Evolutionary conservation across 2,113 vertebrate genomes (phyloP).

Genomic region (Suricata suricatta): DNA sequence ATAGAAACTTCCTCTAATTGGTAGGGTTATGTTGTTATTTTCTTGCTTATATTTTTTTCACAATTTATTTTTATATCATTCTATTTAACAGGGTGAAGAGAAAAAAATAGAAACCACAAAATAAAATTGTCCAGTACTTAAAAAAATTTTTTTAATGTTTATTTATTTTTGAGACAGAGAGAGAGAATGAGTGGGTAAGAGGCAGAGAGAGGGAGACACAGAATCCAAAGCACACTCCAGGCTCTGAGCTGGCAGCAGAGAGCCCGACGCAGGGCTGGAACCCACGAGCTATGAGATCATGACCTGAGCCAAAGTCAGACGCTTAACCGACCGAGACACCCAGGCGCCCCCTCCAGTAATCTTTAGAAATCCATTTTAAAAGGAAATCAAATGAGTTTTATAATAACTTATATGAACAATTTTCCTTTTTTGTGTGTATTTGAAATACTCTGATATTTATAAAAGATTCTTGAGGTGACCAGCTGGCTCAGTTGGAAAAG

Average conservation of each 20-base stretch:
- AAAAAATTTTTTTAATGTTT: too few species aligned
- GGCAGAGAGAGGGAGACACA: too few species aligned
- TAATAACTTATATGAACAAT: background rate
- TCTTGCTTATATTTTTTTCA: background rate
- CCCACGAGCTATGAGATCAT: too few species aligned
- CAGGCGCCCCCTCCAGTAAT: background rate
- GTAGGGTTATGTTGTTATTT: background rate
- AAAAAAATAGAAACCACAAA: background rate
- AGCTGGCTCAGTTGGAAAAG: background rate
- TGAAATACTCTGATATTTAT: conserved; percentile 21
- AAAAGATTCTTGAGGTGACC: background rate
- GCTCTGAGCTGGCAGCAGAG: too few species aligned
- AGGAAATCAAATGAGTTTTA: background rate
- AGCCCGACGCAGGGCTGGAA: too few species aligned
- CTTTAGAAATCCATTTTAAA: background rate
- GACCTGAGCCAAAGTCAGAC: too few species aligned
- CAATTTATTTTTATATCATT: background rate
- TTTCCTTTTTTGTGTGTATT: background rate
- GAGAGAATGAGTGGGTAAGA: too few species aligned
- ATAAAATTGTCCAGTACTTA: background rate
- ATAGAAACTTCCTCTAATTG: background rate
- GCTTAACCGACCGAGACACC: too few species aligned
- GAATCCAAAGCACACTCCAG: too few species aligned
- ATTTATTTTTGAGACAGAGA: too few species aligned
- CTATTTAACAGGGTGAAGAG: background rate